Evolutionary conservation across 2,888 invertebrate species (phyloP), one percentile per base, ranked within the genome.

Genomic region (Diaprepes abbreviatus): DNA sequence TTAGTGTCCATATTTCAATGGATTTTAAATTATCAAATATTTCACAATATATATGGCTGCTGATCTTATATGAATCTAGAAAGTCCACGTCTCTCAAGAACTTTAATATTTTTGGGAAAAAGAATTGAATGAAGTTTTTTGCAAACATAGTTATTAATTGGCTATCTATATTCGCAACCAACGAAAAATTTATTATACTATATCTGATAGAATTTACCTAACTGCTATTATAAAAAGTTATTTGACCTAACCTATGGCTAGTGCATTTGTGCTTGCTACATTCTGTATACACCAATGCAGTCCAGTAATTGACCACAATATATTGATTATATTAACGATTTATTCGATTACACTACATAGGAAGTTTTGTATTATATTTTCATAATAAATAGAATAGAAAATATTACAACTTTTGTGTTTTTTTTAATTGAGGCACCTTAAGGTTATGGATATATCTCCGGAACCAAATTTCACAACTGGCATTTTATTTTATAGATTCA

Each of bases 291-390:
- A 73, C 65, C 78, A 38, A 71, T 82, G 83, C 83, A 84, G 83
- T 84, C 83, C 84, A 83, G 82, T 83, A 83, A 81, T 81, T 83
- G 85, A 84, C 85, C 85, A 85, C 83, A 81, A 74, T 80, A 81
- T 78, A 59, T 65, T 70, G 55, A 71, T 71, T 68, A 68, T 65
- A 67, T 59, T 67, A 57, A 59, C 58, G 76, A 78, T 80, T 80
- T 60, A 77, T 76, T 77, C 67, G 78, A 81, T 83, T 81, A 82
- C 81, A 81, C 80, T 82, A 83, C 79, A 84, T 85, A 85, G 84
- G 83, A 83, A 84, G 84, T 85, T 85, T 85, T 85, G 85, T 85
- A 85, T 84, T 85, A 85, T 85, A 85, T 85, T 85, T 85, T 85
- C 85, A 84, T 85, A 85, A 85, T 85, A 85, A 85, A 85, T 84